Base-by-base conservation (phyloP, 2,888 invertebrate species). In the Abrostola tripartita region DNA sequence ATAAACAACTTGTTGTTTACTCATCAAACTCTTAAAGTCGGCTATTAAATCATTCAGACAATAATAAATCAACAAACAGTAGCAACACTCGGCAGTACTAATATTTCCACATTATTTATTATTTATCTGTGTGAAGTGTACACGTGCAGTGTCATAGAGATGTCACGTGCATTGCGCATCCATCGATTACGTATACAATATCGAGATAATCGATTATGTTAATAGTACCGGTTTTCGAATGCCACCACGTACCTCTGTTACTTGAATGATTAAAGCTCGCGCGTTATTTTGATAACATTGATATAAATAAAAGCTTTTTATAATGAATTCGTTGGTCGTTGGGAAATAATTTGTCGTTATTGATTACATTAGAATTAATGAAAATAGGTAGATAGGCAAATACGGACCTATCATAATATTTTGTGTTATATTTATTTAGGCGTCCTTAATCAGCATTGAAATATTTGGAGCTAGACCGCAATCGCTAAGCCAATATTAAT, bases 181-280 rank as follows among this genome's bases (percentile, higher is more conserved):
- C 58, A 76, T 78, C 76, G 80, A 79, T 79, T 75, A 67, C 71
- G 74, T 71, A 71, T 59, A 66, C 62, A 65, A 69, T 71, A 76
- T 76, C 71, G 75, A 75, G 71, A 72, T 78, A 67, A 78, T 78
- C 77, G 78, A 78, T 82, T 85, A 84, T 84, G 82, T 52, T 81
- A 85, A 86, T 84, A 69, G 63, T 61, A 81, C 84, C 74, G 81
- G 88, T 87, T 81, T 66, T 68, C 61, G 71, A 81, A 82, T 80
- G 62, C 75, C 78, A 72, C 74, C 66, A 70, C 74, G 72, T 74
- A 58, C 52, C 40, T 53, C 24, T 14, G 52, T 61, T 63, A 61
- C 55, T 65, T 68, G 63, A 66, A 64, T 65, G 65, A 65, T 61
- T 63, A 61, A 11, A 37, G 55, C 55, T 59, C 41, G 62, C 47